phyloP scores from a whole-genome alignment of 2,113 vertebrate genomes.

The Melanotaenia duboulayi region DNA sequence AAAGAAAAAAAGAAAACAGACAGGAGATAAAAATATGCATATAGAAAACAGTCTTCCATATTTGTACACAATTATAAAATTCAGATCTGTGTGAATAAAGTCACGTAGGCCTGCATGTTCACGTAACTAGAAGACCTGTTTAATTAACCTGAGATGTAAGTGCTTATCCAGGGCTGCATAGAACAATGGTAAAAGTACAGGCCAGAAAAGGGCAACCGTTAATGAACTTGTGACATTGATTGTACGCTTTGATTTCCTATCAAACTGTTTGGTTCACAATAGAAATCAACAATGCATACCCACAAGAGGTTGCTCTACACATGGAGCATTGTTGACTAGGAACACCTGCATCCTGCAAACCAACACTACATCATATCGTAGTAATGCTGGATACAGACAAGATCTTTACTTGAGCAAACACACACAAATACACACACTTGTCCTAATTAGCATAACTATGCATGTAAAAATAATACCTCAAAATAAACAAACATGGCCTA shows the following conservation, averaged over 20 bases:
- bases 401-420: neutral
- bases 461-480: conserved; percentile 42
- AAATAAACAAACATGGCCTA: conserved; percentile 60
- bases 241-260: conserved; percentile 80
- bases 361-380: conserved; percentile 9
- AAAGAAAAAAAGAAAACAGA: conserved; percentile 50
- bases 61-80: conserved; percentile 7
- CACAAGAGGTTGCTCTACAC: conserved; percentile 43
- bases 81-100: conserved; percentile 35
- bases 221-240: conserved; percentile 83
- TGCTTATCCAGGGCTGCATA: conserved; percentile 51
- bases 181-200: conserved; percentile 71
- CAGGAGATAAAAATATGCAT: conserved; percentile 20
- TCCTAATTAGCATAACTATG: conserved; percentile 56
- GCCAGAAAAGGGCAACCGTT: conserved; percentile 74
- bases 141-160: conserved; percentile 71
- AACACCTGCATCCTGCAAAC: conserved; percentile 44
- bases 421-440: neutral
- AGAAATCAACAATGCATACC: conserved; percentile 61
- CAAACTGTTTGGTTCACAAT: conserved; percentile 67
- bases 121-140: conserved; percentile 53
- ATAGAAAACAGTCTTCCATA: conserved; percentile 12
- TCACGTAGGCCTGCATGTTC: conserved; percentile 17
- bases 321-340: conserved; percentile 22
- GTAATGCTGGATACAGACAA: conserved; percentile 7